A percentile compares a stretch with the other conserved stretches of the same genome.
These are phyloP conservation scores for Polietes domitor DNA, from an alignment of 2,888 invertebrate genomes.

Conservation along the genomic window DNA sequence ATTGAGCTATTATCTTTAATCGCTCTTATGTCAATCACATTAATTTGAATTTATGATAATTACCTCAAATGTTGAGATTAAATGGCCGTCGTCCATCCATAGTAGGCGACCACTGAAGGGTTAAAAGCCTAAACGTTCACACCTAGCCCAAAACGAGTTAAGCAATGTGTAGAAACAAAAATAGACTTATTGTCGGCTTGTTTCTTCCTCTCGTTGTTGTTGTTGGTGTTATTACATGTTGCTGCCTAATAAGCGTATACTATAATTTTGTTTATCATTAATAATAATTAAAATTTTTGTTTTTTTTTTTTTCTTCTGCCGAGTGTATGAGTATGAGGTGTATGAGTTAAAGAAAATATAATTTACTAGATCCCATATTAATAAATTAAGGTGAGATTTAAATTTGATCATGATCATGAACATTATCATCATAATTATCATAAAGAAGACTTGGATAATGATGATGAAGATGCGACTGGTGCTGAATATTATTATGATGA, in stretches of 20 bases:
- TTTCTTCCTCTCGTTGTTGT: not conserved
- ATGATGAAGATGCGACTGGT: not conserved
- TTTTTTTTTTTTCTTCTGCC: no score
- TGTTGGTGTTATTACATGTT: not conserved
- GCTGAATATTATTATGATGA: no score
- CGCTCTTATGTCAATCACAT: not conserved
- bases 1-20: not conserved
- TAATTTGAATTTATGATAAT: not conserved
- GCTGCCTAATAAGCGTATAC: not conserved
- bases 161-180: not conserved
- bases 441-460: not conserved
- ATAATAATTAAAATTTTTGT: slow-evolving; percentile 28
- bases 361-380: slow-evolving; percentile 24
- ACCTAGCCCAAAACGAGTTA: not conserved
- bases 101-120: not conserved
- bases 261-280: slow-evolving; percentile 34
- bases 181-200: not conserved
- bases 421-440: not conserved
- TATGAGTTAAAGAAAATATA: slow-evolving; percentile 2
- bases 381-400: slow-evolving; percentile 20
- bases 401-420: not conserved
- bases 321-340: not conserved
- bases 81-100: not conserved
- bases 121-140: slow-evolving; percentile 2
- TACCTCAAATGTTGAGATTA: not conserved